A percentile compares a stretch with the other conserved stretches of the same genome.
phyloP scores from a whole-genome alignment of 2,113 vertebrate species.

The Coturnix japonica region DNA sequence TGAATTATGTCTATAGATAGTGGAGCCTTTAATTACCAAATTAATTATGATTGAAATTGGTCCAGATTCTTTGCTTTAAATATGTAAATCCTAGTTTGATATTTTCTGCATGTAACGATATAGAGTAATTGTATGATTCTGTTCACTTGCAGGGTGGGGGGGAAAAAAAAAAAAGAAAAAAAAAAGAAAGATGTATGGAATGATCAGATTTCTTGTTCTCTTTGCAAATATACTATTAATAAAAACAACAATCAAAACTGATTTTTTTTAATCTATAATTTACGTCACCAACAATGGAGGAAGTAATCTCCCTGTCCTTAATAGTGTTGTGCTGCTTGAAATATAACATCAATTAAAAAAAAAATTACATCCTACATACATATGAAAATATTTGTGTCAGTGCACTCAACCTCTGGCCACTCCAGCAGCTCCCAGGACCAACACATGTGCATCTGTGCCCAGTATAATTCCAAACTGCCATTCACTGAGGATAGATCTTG shows the following conservation, averaged over 20 bases:
- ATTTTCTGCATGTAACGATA: neutral
- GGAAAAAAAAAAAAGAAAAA: neutral
- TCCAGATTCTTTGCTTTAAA: neutral
- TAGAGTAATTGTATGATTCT: neutral
- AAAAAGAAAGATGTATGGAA: neutral
- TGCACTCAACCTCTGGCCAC: neutral
- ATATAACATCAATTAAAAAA: neutral
- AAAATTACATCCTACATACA: accelerated
- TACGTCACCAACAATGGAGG: neutral
- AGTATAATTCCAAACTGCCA: accelerated
- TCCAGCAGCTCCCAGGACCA: neutral
- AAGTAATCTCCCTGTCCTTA: neutral
- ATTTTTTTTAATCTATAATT: neutral
- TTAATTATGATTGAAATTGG: neutral
- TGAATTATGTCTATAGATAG: neutral
- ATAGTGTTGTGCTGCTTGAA: neutral
- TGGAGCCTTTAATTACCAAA: neutral
- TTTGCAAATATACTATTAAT: neutral
- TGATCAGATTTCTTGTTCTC: neutral
- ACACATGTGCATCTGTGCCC: neutral
- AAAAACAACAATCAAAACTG: neutral
- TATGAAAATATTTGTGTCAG: neutral
- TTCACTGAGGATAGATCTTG: neutral
- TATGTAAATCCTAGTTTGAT: neutral
- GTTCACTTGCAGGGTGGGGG: neutral